Evolutionary conservation across 2,888 invertebrate species (phyloP).

Genomic region (Osmoderma eremita): DNA sequence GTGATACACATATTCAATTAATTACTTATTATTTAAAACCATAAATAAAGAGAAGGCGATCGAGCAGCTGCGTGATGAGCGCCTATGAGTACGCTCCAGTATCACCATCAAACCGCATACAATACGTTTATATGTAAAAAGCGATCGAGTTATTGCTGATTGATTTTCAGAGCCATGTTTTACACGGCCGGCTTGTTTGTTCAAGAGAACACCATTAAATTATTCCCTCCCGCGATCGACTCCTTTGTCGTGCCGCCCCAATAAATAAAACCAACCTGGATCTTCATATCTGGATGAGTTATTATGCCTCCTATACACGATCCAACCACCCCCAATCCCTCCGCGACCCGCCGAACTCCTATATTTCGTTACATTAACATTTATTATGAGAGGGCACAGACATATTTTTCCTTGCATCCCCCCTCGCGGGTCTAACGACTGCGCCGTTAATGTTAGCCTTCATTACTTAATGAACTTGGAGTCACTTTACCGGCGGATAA

Average conservation of each 20-base stretch:
- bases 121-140: slow-evolving; percentile 27
- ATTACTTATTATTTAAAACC: slow-evolving; percentile 42
- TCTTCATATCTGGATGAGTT: slow-evolving; percentile 56
- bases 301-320: slow-evolving; percentile 52
- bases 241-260: slow-evolving; percentile 56
- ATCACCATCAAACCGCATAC: slow-evolving; percentile 46
- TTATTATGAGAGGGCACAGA: slow-evolving; percentile 35
- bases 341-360: not conserved
- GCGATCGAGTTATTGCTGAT: slow-evolving; percentile 60
- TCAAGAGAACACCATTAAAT: slow-evolving; percentile 61
- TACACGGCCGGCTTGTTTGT: slow-evolving; percentile 62
- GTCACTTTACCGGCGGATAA: slow-evolving; percentile 22
- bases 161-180: slow-evolving; percentile 61
- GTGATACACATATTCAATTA: slow-evolving; percentile 37
- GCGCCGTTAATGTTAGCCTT: slow-evolving; percentile 31
- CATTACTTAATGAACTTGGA: slow-evolving; percentile 35
- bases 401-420: slow-evolving; percentile 20
- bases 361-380: slow-evolving; percentile 39
- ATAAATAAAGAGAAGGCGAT: slow-evolving; percentile 39
- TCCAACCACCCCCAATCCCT: slow-evolving; percentile 35
- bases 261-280: slow-evolving; percentile 54
- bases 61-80: slow-evolving; percentile 52
- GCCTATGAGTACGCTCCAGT: slow-evolving; percentile 24
- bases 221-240: slow-evolving; percentile 59
- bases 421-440: slow-evolving; percentile 24